phyloP scores from a whole-genome alignment of 1,140 invertebrate genomes.

The Eubasilissa regina region DNA sequence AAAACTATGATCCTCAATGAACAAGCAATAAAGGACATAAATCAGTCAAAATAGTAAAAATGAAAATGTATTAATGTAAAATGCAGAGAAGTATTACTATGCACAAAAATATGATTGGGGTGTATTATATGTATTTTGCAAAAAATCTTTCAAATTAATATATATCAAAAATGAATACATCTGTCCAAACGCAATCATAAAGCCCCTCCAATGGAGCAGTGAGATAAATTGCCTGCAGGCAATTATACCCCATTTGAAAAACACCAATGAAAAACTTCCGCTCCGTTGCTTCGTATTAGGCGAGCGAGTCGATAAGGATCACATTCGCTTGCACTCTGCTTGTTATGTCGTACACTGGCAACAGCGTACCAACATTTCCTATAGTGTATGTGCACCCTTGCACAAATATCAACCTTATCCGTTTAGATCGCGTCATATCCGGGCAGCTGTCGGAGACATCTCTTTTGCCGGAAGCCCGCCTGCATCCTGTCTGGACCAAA shows the following conservation, averaged over 20 bases:
- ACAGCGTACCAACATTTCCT: conserved; percentile 3
- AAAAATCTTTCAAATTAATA: too few species aligned
- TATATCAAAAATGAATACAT: background rate
- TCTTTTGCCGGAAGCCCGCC: conserved; percentile 42
- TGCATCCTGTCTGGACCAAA: conserved; percentile 46
- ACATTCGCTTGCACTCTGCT: conserved; percentile 13
- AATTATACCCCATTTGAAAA: conserved; percentile 17
- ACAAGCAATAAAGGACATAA: too few species aligned
- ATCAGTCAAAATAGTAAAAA: too few species aligned
- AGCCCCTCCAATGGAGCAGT: background rate
- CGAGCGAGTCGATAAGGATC: conserved; percentile 22
- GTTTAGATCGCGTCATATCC: conserved; percentile 50
- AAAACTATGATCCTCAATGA: too few species aligned
- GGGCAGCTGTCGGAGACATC: conserved; percentile 49
- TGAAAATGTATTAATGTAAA: too few species aligned
- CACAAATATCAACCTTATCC: conserved; percentile 49
- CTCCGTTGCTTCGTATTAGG: conserved; percentile 17
- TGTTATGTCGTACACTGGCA: background rate
- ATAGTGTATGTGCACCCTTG: background rate
- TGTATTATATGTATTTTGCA: too few species aligned
- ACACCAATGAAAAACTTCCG: conserved; percentile 9
- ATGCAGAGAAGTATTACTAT: too few species aligned
- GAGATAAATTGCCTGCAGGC: background rate
- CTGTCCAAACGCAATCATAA: background rate
- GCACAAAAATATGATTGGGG: too few species aligned